A percentile compares a stretch with the other conserved stretches of the same genome.
phyloP scores from a whole-genome alignment of 2,113 vertebrate genomes.

The Poeciliopsis turrubarensis region DNA sequence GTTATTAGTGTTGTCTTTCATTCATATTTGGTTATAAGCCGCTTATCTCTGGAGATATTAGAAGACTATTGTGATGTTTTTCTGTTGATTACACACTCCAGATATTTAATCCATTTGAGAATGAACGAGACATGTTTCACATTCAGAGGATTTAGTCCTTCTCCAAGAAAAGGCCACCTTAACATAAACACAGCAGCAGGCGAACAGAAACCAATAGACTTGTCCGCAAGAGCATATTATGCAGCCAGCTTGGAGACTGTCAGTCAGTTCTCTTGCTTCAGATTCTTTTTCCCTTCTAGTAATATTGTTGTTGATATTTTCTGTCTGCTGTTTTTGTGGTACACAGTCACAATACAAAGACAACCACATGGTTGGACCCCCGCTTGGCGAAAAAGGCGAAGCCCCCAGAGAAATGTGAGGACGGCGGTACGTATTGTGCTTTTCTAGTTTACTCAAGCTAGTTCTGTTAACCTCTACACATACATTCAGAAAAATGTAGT shows the following conservation, averaged over 20 bases:
- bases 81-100: slow-evolving; percentile 56
- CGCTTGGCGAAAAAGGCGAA: slow-evolving; percentile 97
- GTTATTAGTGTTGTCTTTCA: neutral
- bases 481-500: slow-evolving; percentile 12
- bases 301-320: slow-evolving; percentile 22
- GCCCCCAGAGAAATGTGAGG: slow-evolving; percentile 96
- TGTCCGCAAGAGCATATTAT: slow-evolving; percentile 2
- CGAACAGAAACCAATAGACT: slow-evolving; percentile 29
- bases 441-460: slow-evolving; percentile 31
- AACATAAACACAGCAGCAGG: slow-evolving; percentile 37
- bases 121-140: slow-evolving; percentile 46
- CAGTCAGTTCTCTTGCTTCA: slow-evolving; percentile 12
- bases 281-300: slow-evolving; percentile 10
- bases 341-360: slow-evolving; percentile 95
- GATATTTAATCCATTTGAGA: slow-evolving; percentile 46
- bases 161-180: slow-evolving; percentile 40
- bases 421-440: slow-evolving; percentile 85
- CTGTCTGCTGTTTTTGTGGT: slow-evolving; percentile 47
- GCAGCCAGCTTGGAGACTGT: neutral
- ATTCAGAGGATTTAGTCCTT: slow-evolving; percentile 27
- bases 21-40: slow-evolving; percentile 40
- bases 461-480: slow-evolving; percentile 31
- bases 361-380: slow-evolving; percentile 97
- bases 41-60: slow-evolving; percentile 60
- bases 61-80: slow-evolving; percentile 59